Percentiles rank a stretch among this genome's conserved stretches.
phyloP scores from a whole-genome alignment of 37 sponge, comb jelly and placozoan species.

The Spongilla lacustris region DNA sequence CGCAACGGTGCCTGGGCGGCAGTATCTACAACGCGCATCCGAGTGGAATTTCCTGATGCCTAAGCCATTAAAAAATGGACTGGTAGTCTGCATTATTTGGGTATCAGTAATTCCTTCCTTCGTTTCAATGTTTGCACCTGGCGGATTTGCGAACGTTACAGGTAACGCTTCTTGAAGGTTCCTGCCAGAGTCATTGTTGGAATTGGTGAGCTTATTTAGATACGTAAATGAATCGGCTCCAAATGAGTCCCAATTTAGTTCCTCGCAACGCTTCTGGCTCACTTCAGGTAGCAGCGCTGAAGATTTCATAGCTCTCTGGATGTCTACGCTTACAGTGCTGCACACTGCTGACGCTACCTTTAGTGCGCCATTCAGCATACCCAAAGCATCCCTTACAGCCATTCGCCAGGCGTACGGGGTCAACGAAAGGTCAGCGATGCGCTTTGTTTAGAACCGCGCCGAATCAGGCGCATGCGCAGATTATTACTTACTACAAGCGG shows the following conservation, averaged over 20 bases:
- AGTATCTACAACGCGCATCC: not conserved
- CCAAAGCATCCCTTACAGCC: constrained; percentile 22
- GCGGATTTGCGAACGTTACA: not conserved
- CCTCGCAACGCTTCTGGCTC: not conserved
- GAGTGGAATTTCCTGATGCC: not conserved
- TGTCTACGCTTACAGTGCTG: not conserved
- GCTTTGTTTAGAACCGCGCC: constrained; percentile 13
- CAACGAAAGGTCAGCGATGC: not conserved
- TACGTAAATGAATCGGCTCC: constrained; percentile 5
- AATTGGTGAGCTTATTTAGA: not conserved
- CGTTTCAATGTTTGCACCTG: not conserved
- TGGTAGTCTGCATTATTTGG: not conserved
- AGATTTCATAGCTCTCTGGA: not conserved
- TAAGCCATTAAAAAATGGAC: not conserved
- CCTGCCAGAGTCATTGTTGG: not conserved
- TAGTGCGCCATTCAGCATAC: constrained; percentile 25
- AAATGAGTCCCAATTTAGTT: constrained; percentile 8
- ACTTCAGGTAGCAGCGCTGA: not conserved
- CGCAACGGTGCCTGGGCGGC: not conserved
- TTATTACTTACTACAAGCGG: not conserved
- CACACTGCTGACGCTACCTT: constrained; percentile 27
- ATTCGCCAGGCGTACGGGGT: not conserved
- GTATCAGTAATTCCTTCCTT: not conserved
- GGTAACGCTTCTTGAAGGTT: not conserved
- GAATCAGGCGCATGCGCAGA: constrained; percentile 17